These are phyloP conservation scores for Dendronephthya gigantea DNA, from an alignment of 64 coral and sea anemone genomes.

Conservation along the genomic window DNA sequence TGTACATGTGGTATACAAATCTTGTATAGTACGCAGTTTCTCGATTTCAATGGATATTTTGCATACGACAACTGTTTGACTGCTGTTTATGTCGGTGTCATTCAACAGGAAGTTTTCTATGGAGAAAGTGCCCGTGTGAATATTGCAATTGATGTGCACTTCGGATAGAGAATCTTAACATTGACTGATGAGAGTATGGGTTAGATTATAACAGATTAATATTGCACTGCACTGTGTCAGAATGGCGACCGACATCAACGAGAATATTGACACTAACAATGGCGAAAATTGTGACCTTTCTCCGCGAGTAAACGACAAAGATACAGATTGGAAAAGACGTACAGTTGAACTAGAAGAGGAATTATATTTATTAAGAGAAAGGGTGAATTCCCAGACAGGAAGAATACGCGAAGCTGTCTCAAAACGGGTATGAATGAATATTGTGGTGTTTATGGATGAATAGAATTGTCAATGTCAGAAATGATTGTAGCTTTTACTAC, in stretches of 20 bases:
- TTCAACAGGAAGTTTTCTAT: background rate
- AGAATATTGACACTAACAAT: background rate
- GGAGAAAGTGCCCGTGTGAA: background rate
- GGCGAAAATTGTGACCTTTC: background rate
- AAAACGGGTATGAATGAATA: background rate
- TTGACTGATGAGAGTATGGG: background rate
- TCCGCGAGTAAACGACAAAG: background rate
- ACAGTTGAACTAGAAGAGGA: background rate
- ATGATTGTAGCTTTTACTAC: background rate
- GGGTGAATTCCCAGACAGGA: background rate
- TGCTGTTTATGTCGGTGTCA: background rate
- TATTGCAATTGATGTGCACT: background rate
- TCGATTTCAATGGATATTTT: background rate
- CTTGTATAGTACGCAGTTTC: background rate
- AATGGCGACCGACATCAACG: background rate
- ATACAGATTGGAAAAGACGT: constrained; percentile 13
- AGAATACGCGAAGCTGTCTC: constrained; percentile 4
- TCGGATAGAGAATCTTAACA: background rate
- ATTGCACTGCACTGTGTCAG: background rate
- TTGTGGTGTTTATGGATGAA: background rate
- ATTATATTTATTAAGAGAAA: background rate
- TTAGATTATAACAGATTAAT: background rate
- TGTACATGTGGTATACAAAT: background rate
- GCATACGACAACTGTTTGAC: background rate
- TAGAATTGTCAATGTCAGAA: background rate